A percentile compares a stretch with the other conserved stretches of the same genome.
Conservation (phyloP, 2,888 invertebrate species). For the Aleiodes testaceus region DNA sequence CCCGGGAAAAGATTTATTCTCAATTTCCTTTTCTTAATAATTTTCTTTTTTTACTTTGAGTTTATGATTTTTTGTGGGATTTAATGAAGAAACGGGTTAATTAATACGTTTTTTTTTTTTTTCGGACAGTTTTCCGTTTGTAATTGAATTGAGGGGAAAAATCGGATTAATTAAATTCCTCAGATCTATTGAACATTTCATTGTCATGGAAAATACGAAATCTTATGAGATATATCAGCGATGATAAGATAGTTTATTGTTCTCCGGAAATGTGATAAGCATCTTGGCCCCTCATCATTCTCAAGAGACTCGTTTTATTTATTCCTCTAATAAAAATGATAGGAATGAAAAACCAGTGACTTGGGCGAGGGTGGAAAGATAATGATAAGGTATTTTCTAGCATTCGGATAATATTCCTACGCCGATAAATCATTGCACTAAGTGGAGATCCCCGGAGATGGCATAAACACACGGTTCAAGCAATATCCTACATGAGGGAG, state of each 20-base stretch:
- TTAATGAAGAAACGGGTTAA: no score
- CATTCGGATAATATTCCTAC: conserved; percentile 70
- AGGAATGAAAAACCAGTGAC: not conserved
- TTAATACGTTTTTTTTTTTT: no score
- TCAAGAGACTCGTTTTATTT: conserved; percentile 12
- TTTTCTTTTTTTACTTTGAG: not conserved
- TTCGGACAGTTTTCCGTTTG: no score
- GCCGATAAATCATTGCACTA: conserved; percentile 70
- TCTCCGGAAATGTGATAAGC: conserved; percentile 40
- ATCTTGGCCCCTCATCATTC: conserved; percentile 38
- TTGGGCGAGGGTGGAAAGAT: conserved; percentile 57
- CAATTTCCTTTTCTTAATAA: conserved; percentile 43
- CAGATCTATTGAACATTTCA: conserved; percentile 4
- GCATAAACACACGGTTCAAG: conserved; percentile 67
- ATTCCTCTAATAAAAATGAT: not conserved
- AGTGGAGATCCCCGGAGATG: conserved; percentile 65
- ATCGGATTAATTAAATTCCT: not conserved
- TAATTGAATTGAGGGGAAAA: no score
- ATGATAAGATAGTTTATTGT: conserved; percentile 31
- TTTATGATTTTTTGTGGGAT: no score
- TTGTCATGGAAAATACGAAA: not conserved
- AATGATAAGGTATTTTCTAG: conserved; percentile 72
- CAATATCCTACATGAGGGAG: conserved; percentile 46
- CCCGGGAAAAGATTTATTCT: conserved; percentile 49
- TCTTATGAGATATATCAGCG: conserved; percentile 13